Evolutionary conservation across 1,140 invertebrate species (phyloP), one percentile per base, ranked within the genome.

Genomic region (Hydropsyche tenuis): DNA sequence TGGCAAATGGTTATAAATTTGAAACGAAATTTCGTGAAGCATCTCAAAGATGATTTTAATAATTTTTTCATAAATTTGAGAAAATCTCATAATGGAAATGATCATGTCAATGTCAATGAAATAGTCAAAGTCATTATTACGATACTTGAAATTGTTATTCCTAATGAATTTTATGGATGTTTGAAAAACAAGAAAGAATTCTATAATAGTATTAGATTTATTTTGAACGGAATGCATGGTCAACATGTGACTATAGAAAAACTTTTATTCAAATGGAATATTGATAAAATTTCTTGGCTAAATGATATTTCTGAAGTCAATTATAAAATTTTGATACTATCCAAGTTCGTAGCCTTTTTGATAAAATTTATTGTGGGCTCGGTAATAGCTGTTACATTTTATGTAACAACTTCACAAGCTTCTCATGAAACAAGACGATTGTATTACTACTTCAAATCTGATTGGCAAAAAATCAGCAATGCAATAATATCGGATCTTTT

Each of bases 401-500:
- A 83, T 80, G 80, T 86, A 4, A 85, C 85, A 14, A 82, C 82
- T 56, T 81, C 82, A 62, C 84, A 83, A 81, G 69, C 82, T n/a
- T 80, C 84, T 72, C 62, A 78, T 11, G 82, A 86, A 80, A 81
- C 85, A 69, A 82, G 82, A 69, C 83, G 82, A 77, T 78, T 86
- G n/a, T 75, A 83, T 79, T 86, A 78, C 60, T 85, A 84, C 72
- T 81, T 79, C 78, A 86, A 83, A 80, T 69, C 78, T 56, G 76
- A 82, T 63, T 86, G 85, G 85, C 84, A 86, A 79, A 82, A 81
- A 37, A 81, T 81, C 73, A 83, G 81, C 79, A 82, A 84, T 69
- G 82, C 80, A 72, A 79, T 80, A 66, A 78, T 85, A 42, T 78
- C 75, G 12, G 78, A 81, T 56, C 80, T 85, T 79, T 27, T 81